These are phyloP conservation scores for Aricia agestis DNA, from an alignment of 1,140 invertebrate species.

Conservation along the genomic window DNA sequence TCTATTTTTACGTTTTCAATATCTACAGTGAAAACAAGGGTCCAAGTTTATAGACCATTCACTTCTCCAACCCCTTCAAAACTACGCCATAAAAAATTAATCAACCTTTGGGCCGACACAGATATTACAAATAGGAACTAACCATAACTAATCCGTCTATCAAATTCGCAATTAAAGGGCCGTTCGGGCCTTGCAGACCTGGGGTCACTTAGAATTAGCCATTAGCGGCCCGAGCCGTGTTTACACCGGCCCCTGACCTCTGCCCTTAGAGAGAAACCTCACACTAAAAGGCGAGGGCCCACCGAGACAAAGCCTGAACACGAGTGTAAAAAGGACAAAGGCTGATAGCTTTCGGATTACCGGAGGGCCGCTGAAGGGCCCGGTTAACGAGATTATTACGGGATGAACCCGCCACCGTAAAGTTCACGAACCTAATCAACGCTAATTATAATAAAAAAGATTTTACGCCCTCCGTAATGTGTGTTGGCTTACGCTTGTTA, in stretches of 20 bases:
- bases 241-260: conserved; percentile 76
- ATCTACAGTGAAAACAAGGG: background rate
- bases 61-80: background rate
- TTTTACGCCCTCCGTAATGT: background rate
- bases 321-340: conserved; percentile 57
- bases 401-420: conserved; percentile 71
- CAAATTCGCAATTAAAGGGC: conserved; percentile 74
- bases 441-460: background rate
- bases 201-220: conserved; percentile 73
- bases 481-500: background rate
- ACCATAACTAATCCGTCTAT: conserved; percentile 70
- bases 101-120: background rate
- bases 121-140: conserved; percentile 19
- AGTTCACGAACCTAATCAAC: conserved; percentile 29
- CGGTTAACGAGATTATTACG: conserved; percentile 75
- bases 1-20: no score
- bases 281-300: conserved; percentile 72
- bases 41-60: background rate
- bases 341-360: conserved; percentile 72
- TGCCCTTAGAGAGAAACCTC: conserved; percentile 76
- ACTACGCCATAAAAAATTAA: background rate
- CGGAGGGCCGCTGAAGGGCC: conserved; percentile 69
- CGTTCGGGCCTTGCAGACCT: conserved; percentile 62
- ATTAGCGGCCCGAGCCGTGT: conserved; percentile 75
- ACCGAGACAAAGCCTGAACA: conserved; percentile 50